These are phyloP conservation scores for Capromys pilorides DNA, from an alignment of 2,797 vertebrate genomes.

Conservation along the genomic window DNA sequence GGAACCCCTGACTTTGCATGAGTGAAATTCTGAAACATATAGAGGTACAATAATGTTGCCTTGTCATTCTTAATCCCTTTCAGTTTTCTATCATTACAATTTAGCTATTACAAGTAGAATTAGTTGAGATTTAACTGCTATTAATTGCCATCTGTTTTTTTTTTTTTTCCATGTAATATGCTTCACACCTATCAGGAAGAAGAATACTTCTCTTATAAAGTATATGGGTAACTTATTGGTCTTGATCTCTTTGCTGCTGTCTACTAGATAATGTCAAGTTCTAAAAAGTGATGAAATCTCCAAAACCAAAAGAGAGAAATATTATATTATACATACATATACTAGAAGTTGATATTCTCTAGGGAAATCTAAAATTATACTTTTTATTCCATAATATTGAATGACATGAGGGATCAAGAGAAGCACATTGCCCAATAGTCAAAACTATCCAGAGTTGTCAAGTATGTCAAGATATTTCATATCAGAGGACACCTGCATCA, in stretches of 20 bases:
- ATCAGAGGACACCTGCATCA: conserved; percentile 66
- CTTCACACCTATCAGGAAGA: conserved; percentile 38
- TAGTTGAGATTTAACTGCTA: conserved; percentile 2
- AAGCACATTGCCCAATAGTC: conserved; percentile 62
- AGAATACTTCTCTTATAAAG: conserved; percentile 45
- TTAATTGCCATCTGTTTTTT: conserved; percentile 5
- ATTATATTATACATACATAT: neutral
- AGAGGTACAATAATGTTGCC: neutral
- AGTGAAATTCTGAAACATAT: conserved; percentile 35
- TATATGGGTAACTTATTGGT: conserved; percentile 17
- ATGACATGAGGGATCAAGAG: conserved; percentile 50
- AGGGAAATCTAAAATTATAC: neutral
- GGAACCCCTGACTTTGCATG: neutral
- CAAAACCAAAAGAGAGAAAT: conserved; percentile 54
- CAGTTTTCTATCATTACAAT: conserved; percentile 59
- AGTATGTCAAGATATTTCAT: conserved; percentile 72
- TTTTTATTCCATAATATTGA: conserved; percentile 61
- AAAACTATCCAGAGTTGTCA: conserved; percentile 74
- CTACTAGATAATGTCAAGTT: conserved; percentile 51
- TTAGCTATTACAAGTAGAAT: conserved; percentile 42
- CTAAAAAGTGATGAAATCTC: conserved; percentile 23
- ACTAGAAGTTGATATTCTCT: neutral
- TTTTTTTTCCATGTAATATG: neutral
- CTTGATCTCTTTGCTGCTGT: neutral
- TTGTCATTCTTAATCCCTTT: conserved; percentile 55